These are phyloP conservation scores for Palaemon carinicauda DNA, from an alignment of 1,140 invertebrate species.

Conservation along the genomic window DNA sequence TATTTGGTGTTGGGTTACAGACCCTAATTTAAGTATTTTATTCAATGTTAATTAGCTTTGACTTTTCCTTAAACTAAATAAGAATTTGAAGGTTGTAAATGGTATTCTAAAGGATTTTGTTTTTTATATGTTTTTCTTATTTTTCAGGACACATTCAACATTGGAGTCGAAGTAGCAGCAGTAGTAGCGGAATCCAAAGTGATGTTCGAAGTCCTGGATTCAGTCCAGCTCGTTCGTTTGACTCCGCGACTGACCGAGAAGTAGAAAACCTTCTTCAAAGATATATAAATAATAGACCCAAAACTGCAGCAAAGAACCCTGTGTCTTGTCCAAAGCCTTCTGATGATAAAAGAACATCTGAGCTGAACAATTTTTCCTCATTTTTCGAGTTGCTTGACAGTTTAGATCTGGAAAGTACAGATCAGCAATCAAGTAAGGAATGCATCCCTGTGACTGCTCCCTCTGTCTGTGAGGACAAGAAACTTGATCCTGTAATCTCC, in stretches of 20 bases:
- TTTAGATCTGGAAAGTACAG: constrained; percentile 15
- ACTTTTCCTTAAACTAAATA: not conserved
- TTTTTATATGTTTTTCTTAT: not conserved
- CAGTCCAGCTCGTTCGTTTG: constrained; percentile 23
- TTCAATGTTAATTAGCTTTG: no score
- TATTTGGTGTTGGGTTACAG: no score
- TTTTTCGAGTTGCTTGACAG: constrained; percentile 31
- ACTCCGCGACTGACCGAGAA: constrained; percentile 26
- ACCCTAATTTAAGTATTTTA: no score
- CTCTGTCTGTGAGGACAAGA: not conserved
- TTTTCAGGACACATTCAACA: not conserved
- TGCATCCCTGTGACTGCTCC: no score
- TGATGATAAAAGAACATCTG: no score
- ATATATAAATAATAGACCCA: not conserved
- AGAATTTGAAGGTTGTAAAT: not conserved
- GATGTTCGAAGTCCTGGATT: not conserved
- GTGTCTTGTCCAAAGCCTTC: no score
- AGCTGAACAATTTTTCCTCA: no score
- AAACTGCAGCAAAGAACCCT: not conserved
- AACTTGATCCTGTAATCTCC: not conserved
- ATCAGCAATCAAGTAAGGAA: not conserved
- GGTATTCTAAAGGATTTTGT: not conserved
- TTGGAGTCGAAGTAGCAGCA: not conserved
- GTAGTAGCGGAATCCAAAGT: not conserved
- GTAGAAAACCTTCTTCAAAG: constrained; percentile 3